Evolutionary conservation across 2,888 invertebrate species (phyloP).

Genomic region (Epinotia ramella): DNA sequence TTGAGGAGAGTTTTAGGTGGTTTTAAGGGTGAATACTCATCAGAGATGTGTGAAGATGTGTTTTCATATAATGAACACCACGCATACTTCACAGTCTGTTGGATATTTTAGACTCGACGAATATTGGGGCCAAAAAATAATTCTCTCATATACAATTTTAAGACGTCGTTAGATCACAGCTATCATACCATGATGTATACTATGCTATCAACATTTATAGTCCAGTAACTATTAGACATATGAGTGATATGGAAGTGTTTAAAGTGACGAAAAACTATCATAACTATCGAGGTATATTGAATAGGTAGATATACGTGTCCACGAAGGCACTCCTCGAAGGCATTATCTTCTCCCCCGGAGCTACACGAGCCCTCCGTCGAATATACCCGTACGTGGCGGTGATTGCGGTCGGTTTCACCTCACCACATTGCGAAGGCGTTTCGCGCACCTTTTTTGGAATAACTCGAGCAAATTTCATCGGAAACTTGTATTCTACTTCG

Average conservation of each 20-base stretch:
- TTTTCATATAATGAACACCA: no score
- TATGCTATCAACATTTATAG: neutral
- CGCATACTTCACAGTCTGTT: no score
- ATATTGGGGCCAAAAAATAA: neutral
- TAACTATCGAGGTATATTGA: neutral
- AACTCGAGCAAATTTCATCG: constrained; percentile 84
- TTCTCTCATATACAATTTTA: no score
- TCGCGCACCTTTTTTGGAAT: constrained; percentile 81
- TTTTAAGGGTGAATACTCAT: no score
- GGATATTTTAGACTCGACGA: no score
- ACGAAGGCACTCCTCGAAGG: neutral
- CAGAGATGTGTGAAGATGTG: no score
- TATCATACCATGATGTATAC: neutral
- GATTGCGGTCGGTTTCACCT: constrained; percentile 81
- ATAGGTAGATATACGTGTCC: neutral
- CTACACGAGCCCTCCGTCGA: constrained; percentile 45
- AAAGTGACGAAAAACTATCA: neutral
- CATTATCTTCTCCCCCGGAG: neutral
- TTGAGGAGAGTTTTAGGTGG: no score
- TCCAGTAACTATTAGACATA: neutral
- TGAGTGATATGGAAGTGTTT: neutral
- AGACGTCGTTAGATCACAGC: no score
- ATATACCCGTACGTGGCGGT: constrained; percentile 55
- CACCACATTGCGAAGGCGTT: constrained; percentile 76
- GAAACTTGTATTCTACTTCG: constrained; percentile 80